A percentile compares a stretch with the other conserved stretches of the same genome.
These are phyloP conservation scores for Trichonephila clavata DNA, from an alignment of 1,140 invertebrate species.

Conservation along the genomic window DNA sequence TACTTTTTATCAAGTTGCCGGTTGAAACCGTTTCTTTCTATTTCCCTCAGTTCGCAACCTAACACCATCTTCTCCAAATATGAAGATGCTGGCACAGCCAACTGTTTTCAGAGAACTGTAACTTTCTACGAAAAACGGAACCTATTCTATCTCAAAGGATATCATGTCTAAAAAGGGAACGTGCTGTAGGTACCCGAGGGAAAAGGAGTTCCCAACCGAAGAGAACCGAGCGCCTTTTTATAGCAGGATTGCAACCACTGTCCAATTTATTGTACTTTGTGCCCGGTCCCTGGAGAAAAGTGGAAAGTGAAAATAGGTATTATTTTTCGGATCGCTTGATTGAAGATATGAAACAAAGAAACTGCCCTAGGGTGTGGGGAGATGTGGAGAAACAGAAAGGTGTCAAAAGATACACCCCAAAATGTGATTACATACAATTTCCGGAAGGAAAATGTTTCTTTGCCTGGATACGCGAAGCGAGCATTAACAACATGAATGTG, in stretches of 20 bases:
- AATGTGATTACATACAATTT: constrained; percentile 75
- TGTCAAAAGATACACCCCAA: constrained; percentile 73
- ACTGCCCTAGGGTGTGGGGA: constrained; percentile 58
- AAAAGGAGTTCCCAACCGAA: background rate
- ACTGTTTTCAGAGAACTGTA: background rate
- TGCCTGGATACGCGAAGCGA: constrained; percentile 23
- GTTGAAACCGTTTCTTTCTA: constrained; percentile 1
- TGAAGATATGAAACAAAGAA: constrained; percentile 72
- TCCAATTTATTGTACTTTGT: constrained; percentile 69
- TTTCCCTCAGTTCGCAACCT: background rate
- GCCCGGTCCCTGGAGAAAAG: constrained; percentile 41
- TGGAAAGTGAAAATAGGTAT: constrained; percentile 73
- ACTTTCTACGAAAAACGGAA: background rate
- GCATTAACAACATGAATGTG: constrained; percentile 64
- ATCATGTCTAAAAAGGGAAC: constrained; percentile 3
- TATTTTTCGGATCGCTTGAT: constrained; percentile 74
- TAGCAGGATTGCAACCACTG: constrained; percentile 30
- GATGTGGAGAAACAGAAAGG: constrained; percentile 69
- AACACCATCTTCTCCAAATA: background rate
- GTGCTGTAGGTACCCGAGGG: background rate
- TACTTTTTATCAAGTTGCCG: background rate
- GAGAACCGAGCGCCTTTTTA: constrained; percentile 22
- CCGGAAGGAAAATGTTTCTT: constrained; percentile 58
- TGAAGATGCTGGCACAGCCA: background rate
- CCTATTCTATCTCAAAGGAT: background rate